Percentiles rank a stretch among this genome's conserved stretches.
These are phyloP conservation scores for Xiphophorus maculatus DNA, from an alignment of 2,113 vertebrate genomes.

Conservation along the genomic window DNA sequence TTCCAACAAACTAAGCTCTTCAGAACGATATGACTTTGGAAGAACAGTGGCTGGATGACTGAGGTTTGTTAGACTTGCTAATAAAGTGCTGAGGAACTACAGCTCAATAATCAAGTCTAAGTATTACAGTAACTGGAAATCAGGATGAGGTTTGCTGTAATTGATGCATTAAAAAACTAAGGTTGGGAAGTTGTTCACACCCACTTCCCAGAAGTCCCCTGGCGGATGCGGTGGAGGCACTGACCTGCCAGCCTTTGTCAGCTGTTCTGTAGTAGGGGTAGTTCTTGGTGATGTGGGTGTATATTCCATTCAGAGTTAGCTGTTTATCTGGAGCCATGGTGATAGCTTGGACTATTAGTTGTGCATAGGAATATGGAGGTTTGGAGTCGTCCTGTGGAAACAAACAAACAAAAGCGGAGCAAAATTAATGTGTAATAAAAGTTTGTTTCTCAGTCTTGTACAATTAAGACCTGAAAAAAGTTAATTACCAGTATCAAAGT, in stretches of 20 bases:
- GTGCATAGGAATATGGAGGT: constrained; percentile 96
- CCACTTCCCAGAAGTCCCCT: not conserved
- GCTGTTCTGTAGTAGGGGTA: constrained; percentile 97
- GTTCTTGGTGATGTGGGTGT: constrained; percentile 97
- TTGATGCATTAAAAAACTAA: not conserved
- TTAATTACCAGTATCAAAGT: too few species aligned
- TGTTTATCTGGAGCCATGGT: constrained; percentile 96
- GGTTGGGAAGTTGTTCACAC: too few species aligned
- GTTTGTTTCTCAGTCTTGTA: not conserved
- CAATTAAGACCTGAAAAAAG: too few species aligned
- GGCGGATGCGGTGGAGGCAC: constrained; percentile 1
- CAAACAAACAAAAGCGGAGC: not conserved
- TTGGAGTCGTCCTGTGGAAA: constrained; percentile 91
- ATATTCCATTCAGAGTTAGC: constrained; percentile 95
- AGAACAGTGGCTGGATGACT: too few species aligned
- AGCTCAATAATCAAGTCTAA: not conserved
- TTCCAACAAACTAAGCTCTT: too few species aligned
- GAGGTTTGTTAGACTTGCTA: too few species aligned
- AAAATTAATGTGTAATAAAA: not conserved
- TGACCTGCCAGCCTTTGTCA: constrained; percentile 99
- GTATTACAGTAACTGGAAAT: not conserved
- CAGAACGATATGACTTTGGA: too few species aligned
- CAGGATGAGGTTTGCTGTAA: not conserved
- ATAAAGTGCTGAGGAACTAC: too few species aligned
- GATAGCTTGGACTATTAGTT: constrained; percentile 96